A percentile compares a stretch with the other conserved stretches of the same genome.
Conservation (phyloP, 2,113 vertebrate species). For the Pitta sordida region DNA sequence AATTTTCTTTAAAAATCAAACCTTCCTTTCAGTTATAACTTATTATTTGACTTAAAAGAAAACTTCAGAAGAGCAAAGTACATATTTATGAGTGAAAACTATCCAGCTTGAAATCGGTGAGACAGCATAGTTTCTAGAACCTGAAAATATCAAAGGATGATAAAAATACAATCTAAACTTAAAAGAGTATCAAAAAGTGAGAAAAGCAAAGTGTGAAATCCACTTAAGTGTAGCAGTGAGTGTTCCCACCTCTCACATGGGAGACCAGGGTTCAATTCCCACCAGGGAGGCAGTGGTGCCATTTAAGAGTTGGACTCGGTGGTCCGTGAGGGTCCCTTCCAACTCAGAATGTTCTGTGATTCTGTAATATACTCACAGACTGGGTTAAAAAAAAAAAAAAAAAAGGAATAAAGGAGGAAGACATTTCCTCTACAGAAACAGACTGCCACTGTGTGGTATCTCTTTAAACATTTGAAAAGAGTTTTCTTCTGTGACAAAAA, state of each 20-base stretch:
- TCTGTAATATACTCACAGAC: not conserved
- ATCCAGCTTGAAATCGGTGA: not conserved
- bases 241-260: too few species aligned
- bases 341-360: too few species aligned
- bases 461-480: not conserved
- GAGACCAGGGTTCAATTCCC: too few species aligned
- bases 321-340: too few species aligned
- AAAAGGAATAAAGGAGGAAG: not conserved
- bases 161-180: not conserved
- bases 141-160: not conserved
- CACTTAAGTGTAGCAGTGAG: too few species aligned
- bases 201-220: not conserved
- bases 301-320: too few species aligned
- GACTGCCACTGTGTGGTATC: not conserved
- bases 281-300: too few species aligned
- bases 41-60: not conserved
- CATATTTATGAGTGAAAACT: rapidly evolving
- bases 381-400: not conserved
- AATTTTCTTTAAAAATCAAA: not conserved
- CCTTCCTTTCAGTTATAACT: not conserved
- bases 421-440: not conserved
- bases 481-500: not conserved
- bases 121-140: not conserved
- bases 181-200: not conserved
- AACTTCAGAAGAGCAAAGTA: not conserved